Base-by-base conservation (phyloP, 2,797 vertebrate species). In the Spinus olivaceus region DNA sequence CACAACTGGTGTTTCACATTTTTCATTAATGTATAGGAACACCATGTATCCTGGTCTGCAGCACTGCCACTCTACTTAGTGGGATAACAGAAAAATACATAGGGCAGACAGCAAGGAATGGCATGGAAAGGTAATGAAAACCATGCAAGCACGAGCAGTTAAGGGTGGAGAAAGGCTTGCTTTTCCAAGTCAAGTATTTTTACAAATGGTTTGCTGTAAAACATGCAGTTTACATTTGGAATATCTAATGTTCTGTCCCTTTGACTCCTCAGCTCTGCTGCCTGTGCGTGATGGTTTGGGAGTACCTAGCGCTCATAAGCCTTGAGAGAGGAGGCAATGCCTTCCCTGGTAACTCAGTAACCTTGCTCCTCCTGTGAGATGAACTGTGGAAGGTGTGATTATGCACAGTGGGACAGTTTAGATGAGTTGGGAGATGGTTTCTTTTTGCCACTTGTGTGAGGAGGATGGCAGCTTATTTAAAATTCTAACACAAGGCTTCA, bases 81-180 rank as follows among this genome's bases (percentile, higher is more conserved):
- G 65, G 18, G 30, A 16, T 70, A 35, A 39, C 0, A 5, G 32
- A 61, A 32, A 32, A 37, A 19, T 32, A 32, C 4, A 0, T 22
- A 20, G 41, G 53, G 27, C 33, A 56, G 51, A 47, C 15, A 72
- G 35, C n/a, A 50, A 42, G 42, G 63, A 46, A 32, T 47, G 30
- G 24, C 47, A 10, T 17, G 37, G 28, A 33, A 81, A 50, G 39
- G 22, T 49, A 56, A 51, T 41, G 50, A 69, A 57, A 72, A 28
- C 18, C 0, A 0, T 20, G 19, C 0, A 3, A 47, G 32, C 13
- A 46, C 9, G 14, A n/a, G 51, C 33, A 37, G 30, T 65, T 65
- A 42, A 51, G 35, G 30, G 23, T 6, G 21, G 83, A 61, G 33
- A 63, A 69, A 59, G 50, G 14, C 39, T 78, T 49, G 5, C 37